These are phyloP conservation scores for Cheilosia vulpina DNA, from an alignment of 2,888 invertebrate species.

Conservation along the genomic window DNA sequence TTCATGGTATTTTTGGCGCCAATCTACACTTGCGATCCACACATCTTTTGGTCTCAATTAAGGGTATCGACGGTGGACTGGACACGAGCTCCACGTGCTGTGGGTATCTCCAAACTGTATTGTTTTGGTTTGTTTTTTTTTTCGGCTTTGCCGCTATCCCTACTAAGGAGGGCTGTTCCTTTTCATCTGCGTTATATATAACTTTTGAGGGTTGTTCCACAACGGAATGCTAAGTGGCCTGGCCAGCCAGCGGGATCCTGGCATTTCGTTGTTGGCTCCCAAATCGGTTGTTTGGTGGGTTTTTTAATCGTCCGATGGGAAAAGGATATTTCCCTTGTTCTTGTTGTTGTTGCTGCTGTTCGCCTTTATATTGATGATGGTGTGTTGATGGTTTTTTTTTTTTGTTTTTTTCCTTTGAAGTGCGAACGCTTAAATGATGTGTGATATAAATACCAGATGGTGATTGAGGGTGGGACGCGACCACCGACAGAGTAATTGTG, in stretches of 20 bases:
- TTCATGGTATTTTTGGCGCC: conserved; percentile 59
- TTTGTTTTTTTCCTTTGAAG: conserved; percentile 60
- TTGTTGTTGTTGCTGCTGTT: conserved; percentile 23
- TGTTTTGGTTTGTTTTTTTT: conserved; percentile 30
- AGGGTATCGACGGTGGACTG: conserved; percentile 32
- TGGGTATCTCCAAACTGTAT: conserved; percentile 47
- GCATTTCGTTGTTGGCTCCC: conserved; percentile 73
- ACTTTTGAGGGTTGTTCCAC: conserved; percentile 68
- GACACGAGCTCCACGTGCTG: conserved; percentile 49
- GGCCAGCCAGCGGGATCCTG: conserved; percentile 74
- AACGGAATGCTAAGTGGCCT: conserved; percentile 74
- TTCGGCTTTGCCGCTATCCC: conserved; percentile 52
- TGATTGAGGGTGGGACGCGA: neutral
- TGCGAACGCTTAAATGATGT: conserved; percentile 68
- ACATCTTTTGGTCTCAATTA: conserved; percentile 53
- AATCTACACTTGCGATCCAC: conserved; percentile 29
- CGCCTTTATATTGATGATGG: conserved; percentile 54
- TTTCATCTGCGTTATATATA: conserved; percentile 42
- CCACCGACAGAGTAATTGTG: conserved; percentile 28
- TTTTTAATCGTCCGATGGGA: conserved; percentile 75
- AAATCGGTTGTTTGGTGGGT: conserved; percentile 75
- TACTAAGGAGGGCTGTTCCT: conserved; percentile 69
- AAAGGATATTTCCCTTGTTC: conserved; percentile 43
- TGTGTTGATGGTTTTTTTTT: conserved; percentile 11
- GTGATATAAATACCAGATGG: conserved; percentile 49